phyloP scores from a whole-genome alignment of 2,113 vertebrate genomes.

The Silurus asotus region DNA sequence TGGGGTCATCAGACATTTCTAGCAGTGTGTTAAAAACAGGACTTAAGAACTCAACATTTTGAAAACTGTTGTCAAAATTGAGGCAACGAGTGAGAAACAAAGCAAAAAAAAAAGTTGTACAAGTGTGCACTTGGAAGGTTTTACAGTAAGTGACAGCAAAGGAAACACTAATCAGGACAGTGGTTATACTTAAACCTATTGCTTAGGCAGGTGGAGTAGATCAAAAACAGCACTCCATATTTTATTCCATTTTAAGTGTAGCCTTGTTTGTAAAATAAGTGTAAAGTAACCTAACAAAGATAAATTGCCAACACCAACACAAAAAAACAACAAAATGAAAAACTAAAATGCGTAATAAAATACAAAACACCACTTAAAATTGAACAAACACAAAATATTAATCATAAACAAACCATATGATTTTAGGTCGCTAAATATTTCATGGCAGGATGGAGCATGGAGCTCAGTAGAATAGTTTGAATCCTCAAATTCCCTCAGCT shows the following conservation, averaged over 20 bases:
- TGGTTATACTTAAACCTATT: background rate
- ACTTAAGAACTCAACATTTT: background rate
- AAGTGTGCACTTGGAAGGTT: background rate
- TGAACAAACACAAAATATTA: background rate
- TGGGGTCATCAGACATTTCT: background rate
- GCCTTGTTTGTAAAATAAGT: background rate
- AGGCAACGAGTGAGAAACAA: background rate
- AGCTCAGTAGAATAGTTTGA: background rate
- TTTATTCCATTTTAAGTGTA: background rate
- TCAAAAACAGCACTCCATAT: background rate
- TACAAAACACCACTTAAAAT: background rate
- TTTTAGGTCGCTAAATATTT: background rate
- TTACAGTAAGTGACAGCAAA: background rate
- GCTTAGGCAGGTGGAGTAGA: background rate
- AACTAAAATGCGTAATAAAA: background rate
- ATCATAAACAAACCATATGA: background rate
- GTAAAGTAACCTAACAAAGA: background rate
- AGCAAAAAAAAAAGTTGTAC: background rate
- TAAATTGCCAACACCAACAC: background rate
- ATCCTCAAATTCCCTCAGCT: constrained; percentile 1
- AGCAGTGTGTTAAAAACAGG: background rate
- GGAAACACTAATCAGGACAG: background rate
- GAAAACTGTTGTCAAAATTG: background rate
- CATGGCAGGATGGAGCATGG: background rate
- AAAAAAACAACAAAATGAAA: background rate